phyloP scores from a whole-genome alignment of 1,140 invertebrate genomes.

The Charaxes varanes region DNA sequence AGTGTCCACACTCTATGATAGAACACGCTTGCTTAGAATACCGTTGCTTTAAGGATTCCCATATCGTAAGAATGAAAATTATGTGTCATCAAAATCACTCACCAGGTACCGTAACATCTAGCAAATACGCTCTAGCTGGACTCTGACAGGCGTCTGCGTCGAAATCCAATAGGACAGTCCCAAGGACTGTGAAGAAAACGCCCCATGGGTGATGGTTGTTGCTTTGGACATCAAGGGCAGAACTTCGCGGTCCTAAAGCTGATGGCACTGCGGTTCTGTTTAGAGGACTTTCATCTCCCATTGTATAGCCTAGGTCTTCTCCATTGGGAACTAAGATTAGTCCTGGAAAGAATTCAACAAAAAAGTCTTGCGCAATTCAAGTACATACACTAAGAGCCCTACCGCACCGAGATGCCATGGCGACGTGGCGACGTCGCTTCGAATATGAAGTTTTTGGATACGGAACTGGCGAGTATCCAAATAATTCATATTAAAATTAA shows the following conservation, averaged over 20 bases:
- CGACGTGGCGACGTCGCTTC: too few relatives aligned
- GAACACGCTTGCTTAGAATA: too few relatives aligned
- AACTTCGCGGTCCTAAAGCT: conserved; percentile 51
- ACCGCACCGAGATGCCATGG: too few relatives aligned
- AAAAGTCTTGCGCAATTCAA: too few relatives aligned
- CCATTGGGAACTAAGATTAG: conserved; percentile 94
- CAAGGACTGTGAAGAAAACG: conserved; percentile 93
- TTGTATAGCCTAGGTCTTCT: conserved; percentile 84
- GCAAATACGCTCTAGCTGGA: conserved; percentile 91
- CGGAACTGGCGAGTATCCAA: too few relatives aligned
- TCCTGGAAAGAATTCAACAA: too few relatives aligned
- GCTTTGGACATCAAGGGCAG: conserved; percentile 43
- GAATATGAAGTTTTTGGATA: too few relatives aligned
- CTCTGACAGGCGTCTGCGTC: conserved; percentile 97
- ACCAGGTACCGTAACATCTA: conserved; percentile 91
- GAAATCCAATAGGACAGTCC: conserved; percentile 95
- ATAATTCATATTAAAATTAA: too few relatives aligned
- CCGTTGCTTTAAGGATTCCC: too few relatives aligned
- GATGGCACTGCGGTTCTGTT: conserved; percentile 49
- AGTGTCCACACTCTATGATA: too few relatives aligned
- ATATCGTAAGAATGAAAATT: too few relatives aligned
- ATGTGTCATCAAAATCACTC: background rate
- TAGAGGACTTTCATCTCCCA: conserved; percentile 80
- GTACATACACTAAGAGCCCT: too few relatives aligned
- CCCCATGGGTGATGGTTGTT: conserved; percentile 84